Evolutionary conservation across 2,888 invertebrate species (phyloP), one percentile per base, ranked within the genome.

Genomic region (Barypeithes pellucidus): DNA sequence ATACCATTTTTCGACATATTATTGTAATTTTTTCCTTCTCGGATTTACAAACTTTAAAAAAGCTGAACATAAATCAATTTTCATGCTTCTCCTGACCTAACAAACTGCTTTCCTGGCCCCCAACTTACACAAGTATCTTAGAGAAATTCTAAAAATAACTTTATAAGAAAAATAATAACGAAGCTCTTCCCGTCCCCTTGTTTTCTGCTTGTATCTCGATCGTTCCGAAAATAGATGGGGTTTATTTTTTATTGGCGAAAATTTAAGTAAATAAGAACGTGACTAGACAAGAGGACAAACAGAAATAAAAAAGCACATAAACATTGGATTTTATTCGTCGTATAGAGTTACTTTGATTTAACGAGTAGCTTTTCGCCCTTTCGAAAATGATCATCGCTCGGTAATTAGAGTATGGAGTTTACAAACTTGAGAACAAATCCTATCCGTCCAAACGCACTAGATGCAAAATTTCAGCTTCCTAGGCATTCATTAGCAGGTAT

Each of bases 101-200:
- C 29, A 52, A 52, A 52, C 14, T 57, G 18, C 33, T 57, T 57
- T 14, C 18, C 22, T 29, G 18, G 3, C 11, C 16, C 16, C 1
- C 9, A 33, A 29, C 9, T 33, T 36, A 33, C 9, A 36, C 16
- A 33, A 33, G 29, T 29, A 36, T 24, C 33, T 33, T 33, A 57
- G 16, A 33, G 54, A 57, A 29, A 33, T 11, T 57, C 54, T 24
- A 33, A 57, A 57, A 57, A 57, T 57, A 57, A 33, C 54, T 33
- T 16, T 33, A 45, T 29, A 52, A n/a, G 16, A 22, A 22, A 65
- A 54, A 54, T 54, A 65, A 52, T 36, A 39, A 65, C 39, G 39
- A 45, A 33, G 22, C 65, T 39, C 36, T 65, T 65, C 29, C 41
- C 39, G 11, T 65, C 12, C 24, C 16, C 18, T 39, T 39, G 33